These are phyloP conservation scores for Lepisosteus oculatus DNA, from an alignment of 2,113 vertebrate genomes.

Conservation along the genomic window DNA sequence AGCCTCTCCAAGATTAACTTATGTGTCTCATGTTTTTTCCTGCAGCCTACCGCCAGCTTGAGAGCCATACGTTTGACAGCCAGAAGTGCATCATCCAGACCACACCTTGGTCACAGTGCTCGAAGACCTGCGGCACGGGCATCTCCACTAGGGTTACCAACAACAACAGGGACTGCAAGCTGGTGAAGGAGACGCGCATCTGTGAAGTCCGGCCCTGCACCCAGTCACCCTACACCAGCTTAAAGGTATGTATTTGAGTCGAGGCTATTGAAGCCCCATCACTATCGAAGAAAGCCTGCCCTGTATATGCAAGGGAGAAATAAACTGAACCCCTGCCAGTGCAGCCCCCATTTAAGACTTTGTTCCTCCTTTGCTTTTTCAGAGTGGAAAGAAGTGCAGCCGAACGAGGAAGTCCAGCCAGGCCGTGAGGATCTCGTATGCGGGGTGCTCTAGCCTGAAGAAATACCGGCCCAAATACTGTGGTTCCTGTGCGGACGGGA, in stretches of 20 bases:
- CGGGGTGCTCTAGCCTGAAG: slow-evolving; percentile 90
- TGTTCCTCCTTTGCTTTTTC: slow-evolving; percentile 39
- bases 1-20: slow-evolving; percentile 10
- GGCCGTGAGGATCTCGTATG: slow-evolving; percentile 80
- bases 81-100: slow-evolving; percentile 94
- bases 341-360: slow-evolving; percentile 20
- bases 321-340: neutral
- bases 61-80: slow-evolving; percentile 75
- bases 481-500: slow-evolving; percentile 88
- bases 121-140: slow-evolving; percentile 92
- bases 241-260: slow-evolving; percentile 78
- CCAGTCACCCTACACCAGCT: slow-evolving; percentile 75
- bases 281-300: neutral
- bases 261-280: too few relatives aligned
- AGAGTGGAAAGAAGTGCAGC: slow-evolving; percentile 97
- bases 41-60: slow-evolving; percentile 60
- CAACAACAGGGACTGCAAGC: slow-evolving; percentile 86
- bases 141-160: slow-evolving; percentile 96
- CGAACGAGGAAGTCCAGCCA: slow-evolving; percentile 84
- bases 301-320: neutral
- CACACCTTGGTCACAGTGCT: slow-evolving; percentile 95
- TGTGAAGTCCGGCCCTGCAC: slow-evolving; percentile 94
- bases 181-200: slow-evolving; percentile 90
- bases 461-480: slow-evolving; percentile 93
- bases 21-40: slow-evolving; percentile 21